Conservation (phyloP, 2,113 vertebrate species). For the Ceyx cyanopectus region DNA sequence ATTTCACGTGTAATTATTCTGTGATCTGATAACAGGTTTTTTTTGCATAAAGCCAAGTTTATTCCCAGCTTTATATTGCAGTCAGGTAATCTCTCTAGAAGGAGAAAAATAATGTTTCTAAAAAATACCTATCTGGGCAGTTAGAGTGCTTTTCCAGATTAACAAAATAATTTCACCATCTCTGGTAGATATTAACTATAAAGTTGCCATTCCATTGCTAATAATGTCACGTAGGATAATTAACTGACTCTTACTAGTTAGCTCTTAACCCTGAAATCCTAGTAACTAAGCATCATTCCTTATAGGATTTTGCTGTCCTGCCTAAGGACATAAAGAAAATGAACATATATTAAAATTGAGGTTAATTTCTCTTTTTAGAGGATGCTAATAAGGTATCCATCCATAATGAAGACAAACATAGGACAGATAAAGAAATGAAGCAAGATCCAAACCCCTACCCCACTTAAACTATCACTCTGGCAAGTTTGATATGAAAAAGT, state of each 20-base stretch:
- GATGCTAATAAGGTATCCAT: not conserved
- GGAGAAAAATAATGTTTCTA: not conserved
- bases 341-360: not conserved
- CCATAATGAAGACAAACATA: not conserved
- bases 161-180: not conserved
- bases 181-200: conserved; percentile 53
- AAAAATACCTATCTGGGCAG: not conserved
- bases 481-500: conserved; percentile 8
- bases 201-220: conserved; percentile 32
- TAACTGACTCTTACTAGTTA: conserved; percentile 14
- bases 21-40: not conserved
- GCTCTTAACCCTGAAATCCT: conserved; percentile 38
- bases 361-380: not conserved
- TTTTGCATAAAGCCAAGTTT: not conserved
- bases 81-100: not conserved
- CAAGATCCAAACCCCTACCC: not conserved
- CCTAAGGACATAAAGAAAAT: not conserved
- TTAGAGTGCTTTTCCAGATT: not conserved
- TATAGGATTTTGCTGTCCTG: not conserved
- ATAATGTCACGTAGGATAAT: conserved; percentile 4
- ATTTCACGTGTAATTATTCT: conserved; percentile 31
- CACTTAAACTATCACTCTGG: not conserved
- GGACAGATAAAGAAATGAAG: conserved; percentile 11
- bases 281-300: conserved; percentile 10
- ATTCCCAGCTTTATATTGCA: conserved; percentile 7